Conservation (phyloP, 2,113 vertebrate species). For the Nasalis larvatus region DNA sequence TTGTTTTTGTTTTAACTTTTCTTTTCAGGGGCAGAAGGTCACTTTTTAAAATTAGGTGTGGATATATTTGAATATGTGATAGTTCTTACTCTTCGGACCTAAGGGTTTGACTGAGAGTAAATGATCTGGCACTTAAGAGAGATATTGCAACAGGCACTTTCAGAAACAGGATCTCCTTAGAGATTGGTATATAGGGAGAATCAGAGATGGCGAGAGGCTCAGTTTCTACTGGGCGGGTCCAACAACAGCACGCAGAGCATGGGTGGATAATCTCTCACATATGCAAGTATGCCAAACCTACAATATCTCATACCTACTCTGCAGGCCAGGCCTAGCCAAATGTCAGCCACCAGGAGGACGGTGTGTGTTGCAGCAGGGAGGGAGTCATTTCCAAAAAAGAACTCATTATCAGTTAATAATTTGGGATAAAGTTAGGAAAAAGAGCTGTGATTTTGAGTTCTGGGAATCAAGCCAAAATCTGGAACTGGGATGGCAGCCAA, state of each 20-base stretch:
- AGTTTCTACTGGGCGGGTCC: neutral
- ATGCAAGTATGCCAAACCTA: neutral
- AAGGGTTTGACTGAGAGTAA: neutral
- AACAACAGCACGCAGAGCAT: fast-evolving
- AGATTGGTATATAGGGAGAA: neutral
- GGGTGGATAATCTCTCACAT: neutral
- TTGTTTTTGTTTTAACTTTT: neutral
- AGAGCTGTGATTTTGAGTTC: neutral
- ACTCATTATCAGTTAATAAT: neutral
- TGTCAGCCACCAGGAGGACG: neutral
- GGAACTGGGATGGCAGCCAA: neutral
- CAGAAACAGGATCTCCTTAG: neutral
- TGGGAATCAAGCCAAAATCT: neutral
- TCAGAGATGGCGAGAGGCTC: neutral
- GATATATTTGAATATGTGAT: neutral
- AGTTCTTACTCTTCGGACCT: neutral
- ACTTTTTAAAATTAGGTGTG: neutral
- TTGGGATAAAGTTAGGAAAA: neutral
- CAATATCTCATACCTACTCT: neutral
- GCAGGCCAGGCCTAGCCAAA: neutral
- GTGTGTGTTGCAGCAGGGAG: neutral
- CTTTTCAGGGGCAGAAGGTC: neutral
- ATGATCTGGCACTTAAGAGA: neutral
- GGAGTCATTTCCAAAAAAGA: neutral
- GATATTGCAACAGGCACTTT: neutral